Conservation (phyloP, 2,888 invertebrate species). For the Drosophila paranaensis region DNA sequence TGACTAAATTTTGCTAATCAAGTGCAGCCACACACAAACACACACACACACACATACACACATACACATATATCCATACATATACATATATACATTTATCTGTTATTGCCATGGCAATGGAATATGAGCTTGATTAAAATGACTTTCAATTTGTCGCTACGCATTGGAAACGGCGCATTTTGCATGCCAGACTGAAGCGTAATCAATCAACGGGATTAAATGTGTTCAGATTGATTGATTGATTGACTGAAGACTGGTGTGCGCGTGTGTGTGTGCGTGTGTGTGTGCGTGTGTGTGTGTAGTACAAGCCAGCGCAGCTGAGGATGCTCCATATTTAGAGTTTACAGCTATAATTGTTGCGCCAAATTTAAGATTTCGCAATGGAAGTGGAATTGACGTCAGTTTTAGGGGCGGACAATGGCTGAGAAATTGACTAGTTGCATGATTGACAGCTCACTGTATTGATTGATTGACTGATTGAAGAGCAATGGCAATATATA, state of each 20-base stretch:
- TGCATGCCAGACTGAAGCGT: conserved; percentile 3
- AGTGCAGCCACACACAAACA: conserved; percentile 36
- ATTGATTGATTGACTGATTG: too few species aligned
- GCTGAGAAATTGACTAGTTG: neutral
- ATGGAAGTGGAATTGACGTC: neutral
- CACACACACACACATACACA: neutral
- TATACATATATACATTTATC: neutral
- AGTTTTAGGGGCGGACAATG: neutral
- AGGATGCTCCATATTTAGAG: neutral
- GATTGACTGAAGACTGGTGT: neutral
- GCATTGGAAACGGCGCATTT: neutral
- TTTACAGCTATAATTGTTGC: neutral
- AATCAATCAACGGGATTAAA: conserved; percentile 6
- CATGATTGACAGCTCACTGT: too few species aligned
- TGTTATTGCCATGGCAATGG: neutral
- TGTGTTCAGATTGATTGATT: neutral
- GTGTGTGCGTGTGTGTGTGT: neutral
- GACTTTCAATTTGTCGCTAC: conserved; percentile 10
- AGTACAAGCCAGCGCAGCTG: neutral
- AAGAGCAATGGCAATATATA: too few species aligned
- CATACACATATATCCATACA: neutral
- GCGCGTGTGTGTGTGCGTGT: too few species aligned
- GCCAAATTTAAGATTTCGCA: neutral
- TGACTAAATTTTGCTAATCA: conserved; percentile 66
- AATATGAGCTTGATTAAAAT: conserved; percentile 7